Conservation (phyloP, 2,113 vertebrate species). For the Anhinga rufa region DNA sequence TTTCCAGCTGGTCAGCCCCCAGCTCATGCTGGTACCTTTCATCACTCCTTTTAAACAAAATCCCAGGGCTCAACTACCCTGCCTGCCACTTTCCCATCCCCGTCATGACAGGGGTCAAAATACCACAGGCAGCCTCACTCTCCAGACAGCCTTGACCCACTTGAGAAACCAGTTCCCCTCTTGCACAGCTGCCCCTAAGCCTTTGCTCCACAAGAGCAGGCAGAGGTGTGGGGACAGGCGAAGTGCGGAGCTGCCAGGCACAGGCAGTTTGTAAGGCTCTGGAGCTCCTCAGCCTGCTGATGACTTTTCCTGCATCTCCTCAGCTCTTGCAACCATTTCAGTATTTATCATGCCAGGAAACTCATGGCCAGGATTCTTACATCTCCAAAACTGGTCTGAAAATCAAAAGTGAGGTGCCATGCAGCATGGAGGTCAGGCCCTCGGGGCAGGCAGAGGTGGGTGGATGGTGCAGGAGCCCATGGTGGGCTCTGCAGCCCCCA, state of each 20-base stretch:
- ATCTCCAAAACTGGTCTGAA: not conserved
- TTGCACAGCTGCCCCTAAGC: not conserved
- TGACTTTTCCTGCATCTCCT: not conserved
- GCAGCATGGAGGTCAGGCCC: not conserved
- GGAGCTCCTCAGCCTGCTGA: not conserved
- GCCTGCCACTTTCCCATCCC: not conserved
- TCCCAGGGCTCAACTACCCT: not conserved
- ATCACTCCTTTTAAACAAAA: not conserved
- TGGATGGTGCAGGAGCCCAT: not conserved
- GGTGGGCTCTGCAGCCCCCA: not conserved
- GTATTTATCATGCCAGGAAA: not conserved
- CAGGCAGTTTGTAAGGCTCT: not conserved
- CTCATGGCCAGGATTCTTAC: not conserved
- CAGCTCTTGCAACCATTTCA: not conserved
- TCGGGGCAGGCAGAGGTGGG: not conserved
- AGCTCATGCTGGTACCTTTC: not conserved
- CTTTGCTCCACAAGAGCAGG: not conserved
- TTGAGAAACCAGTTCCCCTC: not conserved
- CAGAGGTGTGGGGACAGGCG: not conserved
- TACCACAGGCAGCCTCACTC: not conserved
- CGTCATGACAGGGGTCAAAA: not conserved
- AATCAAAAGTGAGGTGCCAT: not conserved
- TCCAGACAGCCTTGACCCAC: not conserved
- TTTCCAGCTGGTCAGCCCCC: not conserved
- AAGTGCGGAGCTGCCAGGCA: not conserved